Percentiles rank a stretch among this genome's conserved stretches.
phyloP scores from a whole-genome alignment of 2,888 invertebrate species.

The Colostygia pectinataria region DNA sequence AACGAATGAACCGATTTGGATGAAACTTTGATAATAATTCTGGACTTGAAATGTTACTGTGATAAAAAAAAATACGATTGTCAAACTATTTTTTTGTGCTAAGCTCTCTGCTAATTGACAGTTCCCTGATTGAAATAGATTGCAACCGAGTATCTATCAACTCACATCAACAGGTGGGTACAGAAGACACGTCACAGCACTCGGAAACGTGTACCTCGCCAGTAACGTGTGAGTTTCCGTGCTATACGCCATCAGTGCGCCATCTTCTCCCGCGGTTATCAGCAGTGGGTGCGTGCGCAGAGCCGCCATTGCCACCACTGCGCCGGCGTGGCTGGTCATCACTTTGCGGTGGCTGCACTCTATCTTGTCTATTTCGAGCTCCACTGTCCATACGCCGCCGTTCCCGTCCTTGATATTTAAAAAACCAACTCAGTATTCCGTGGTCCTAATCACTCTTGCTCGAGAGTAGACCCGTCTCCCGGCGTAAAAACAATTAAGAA shows the following conservation, averaged over 20 bases:
- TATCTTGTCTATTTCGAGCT: conserved; percentile 72
- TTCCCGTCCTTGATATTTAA: conserved; percentile 87
- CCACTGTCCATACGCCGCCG: conserved; percentile 87
- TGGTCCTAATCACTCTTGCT: too few relatives aligned
- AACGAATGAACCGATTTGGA: too few relatives aligned
- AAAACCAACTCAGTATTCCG: too few relatives aligned
- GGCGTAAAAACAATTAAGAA: too few relatives aligned
- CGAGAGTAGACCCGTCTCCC: too few relatives aligned
- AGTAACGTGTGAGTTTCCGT: conserved; percentile 84
- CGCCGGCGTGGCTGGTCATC: conserved; percentile 90
- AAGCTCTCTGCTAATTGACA: too few relatives aligned
- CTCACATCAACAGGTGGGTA: conserved; percentile 89
- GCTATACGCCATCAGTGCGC: conserved; percentile 88
- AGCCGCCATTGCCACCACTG: conserved; percentile 86
- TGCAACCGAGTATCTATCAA: too few relatives aligned
- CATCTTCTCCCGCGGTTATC: conserved; percentile 88
- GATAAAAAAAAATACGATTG: too few relatives aligned
- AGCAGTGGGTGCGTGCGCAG: conserved; percentile 88
- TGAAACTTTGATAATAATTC: too few relatives aligned
- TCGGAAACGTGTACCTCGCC: conserved; percentile 80
- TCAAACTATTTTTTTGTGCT: too few relatives aligned
- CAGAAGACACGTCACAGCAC: conserved; percentile 81
- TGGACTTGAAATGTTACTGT: too few relatives aligned
- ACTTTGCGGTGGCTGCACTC: conserved; percentile 70
- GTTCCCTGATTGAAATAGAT: too few relatives aligned